A percentile compares a stretch with the other conserved stretches of the same genome.
Conservation (phyloP, 2,797 vertebrate genomes). For the Lagodon rhomboides region DNA sequence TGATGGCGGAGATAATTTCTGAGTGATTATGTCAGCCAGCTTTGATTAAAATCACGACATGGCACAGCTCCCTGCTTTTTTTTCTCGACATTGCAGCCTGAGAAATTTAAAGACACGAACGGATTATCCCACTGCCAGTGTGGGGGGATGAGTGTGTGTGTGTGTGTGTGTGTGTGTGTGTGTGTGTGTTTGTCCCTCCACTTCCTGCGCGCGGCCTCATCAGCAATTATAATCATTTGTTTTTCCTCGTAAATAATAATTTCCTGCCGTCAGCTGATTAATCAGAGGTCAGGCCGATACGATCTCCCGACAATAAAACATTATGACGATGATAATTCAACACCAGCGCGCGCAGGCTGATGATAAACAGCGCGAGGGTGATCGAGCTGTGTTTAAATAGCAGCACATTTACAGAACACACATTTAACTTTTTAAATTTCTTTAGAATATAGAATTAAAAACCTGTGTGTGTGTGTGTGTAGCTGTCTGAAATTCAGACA, state of each 20-base stretch:
- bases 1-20: slow-evolving; percentile 76
- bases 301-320: slow-evolving; percentile 24
- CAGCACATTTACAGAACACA: not conserved
- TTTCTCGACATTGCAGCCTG: slow-evolving; percentile 27
- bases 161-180: slow-evolving; percentile 24
- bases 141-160: slow-evolving; percentile 46
- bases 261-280: slow-evolving; percentile 52
- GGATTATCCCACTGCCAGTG: slow-evolving; percentile 67
- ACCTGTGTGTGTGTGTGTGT: not conserved
- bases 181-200: slow-evolving; percentile 26
- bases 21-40: slow-evolving; percentile 72
- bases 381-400: not conserved
- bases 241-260: slow-evolving; percentile 54
- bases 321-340: no score
- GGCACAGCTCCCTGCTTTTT: slow-evolving; percentile 58
- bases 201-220: slow-evolving; percentile 51
- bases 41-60: slow-evolving; percentile 81
- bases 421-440: not conserved
- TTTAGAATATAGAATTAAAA: not conserved
- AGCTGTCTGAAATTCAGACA: no score
- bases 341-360: no score
- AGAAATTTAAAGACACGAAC: slow-evolving; percentile 64
- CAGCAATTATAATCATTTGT: slow-evolving; percentile 48
- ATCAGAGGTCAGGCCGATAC: slow-evolving; percentile 44
- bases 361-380: no score